Conservation (phyloP, 1,140 invertebrate genomes). For the Drosophila persimilis region DNA sequence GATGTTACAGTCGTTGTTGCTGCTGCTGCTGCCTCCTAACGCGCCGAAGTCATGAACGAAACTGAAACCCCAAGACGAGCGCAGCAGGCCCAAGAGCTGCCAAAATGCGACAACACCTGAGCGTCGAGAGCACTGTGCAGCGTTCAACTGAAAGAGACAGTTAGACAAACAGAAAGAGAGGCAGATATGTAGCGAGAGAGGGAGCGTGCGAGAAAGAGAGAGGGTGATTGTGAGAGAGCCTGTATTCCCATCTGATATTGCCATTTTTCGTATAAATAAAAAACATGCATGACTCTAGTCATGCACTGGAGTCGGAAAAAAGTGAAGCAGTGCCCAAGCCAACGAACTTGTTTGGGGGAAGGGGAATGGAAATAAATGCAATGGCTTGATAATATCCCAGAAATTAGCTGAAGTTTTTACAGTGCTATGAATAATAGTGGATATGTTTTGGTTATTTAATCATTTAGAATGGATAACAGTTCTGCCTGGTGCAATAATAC, state of each 20-base stretch:
- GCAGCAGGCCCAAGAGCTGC: conserved; percentile 51
- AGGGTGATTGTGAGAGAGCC: conserved; percentile 18
- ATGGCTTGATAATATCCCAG: not conserved
- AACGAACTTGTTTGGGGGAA: conserved; percentile 41
- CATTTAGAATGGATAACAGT: no score
- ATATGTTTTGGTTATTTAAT: no score
- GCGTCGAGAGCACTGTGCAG: not conserved
- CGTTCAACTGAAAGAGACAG: no score
- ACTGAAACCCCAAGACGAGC: conserved; percentile 61
- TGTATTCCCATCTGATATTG: conserved; percentile 44
- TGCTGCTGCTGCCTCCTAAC: conserved; percentile 56
- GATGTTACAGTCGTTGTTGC: conserved; percentile 9
- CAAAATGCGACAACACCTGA: conserved; percentile 47
- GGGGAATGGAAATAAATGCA: conserved; percentile 22
- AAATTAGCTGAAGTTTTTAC: conserved; percentile 4
- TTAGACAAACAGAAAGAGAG: not conserved
- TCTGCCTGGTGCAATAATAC: no score
- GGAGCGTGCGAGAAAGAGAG: conserved; percentile 6
- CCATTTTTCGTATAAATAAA: conserved; percentile 31
- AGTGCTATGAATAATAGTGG: not conserved
- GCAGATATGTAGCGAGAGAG: not conserved
- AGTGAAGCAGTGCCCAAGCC: conserved; percentile 27
- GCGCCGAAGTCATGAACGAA: conserved; percentile 69
- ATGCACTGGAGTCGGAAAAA: conserved; percentile 30
- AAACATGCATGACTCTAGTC: conserved; percentile 40